Percentiles rank a stretch among this genome's conserved stretches.
Evolutionary conservation across 2,888 invertebrate genomes (phyloP).

Genomic region (Melitaea athalia): DNA sequence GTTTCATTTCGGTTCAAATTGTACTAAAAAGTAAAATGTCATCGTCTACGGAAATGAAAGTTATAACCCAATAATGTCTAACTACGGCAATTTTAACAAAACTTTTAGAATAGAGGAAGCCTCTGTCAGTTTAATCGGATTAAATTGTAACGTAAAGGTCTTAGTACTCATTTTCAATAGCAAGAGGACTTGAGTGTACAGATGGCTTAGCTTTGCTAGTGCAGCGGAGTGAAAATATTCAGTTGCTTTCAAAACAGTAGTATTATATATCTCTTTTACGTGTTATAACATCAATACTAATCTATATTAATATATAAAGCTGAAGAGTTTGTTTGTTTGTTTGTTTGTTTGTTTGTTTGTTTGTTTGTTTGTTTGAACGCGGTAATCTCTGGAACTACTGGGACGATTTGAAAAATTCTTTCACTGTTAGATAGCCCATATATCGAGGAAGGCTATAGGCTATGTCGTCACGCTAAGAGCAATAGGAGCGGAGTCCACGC

Average conservation of each 20-base stretch:
- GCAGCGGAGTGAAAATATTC: neutral
- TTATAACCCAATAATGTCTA: conserved; percentile 14
- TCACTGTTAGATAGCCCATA: no score
- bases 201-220: neutral
- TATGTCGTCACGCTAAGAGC: no score
- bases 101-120: conserved; percentile 21
- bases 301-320: no score
- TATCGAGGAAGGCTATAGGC: no score
- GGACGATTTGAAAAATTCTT: no score
- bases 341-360: no score
- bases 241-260: neutral
- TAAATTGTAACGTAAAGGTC: conserved; percentile 10
- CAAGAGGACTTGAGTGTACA: neutral
- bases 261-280: neutral
- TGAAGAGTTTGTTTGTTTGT: no score
- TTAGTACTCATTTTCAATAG: conserved; percentile 20
- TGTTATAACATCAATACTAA: neutral
- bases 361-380: no score
- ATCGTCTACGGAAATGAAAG: neutral
- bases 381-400: no score
- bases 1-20: no score
- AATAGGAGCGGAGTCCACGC: no score
- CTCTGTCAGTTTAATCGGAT: conserved; percentile 20
- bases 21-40: neutral
- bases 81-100: conserved; percentile 21